Base-by-base conservation (phyloP, 2,113 vertebrate genomes). In the Corvus moneduloides region DNA sequence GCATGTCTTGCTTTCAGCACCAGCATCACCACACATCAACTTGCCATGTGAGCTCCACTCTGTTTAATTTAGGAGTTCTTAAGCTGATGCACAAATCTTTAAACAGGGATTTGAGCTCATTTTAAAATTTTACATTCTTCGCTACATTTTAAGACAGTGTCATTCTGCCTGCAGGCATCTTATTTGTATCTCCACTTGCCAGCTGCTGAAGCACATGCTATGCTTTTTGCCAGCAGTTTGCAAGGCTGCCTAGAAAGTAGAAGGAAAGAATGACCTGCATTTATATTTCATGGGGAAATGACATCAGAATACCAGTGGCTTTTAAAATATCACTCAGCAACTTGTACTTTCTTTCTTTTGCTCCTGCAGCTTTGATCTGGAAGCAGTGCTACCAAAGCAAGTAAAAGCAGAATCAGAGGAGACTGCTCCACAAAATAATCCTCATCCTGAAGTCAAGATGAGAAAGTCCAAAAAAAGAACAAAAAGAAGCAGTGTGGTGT, bases 401-500 rank as follows among this genome's bases (percentile, higher is more conserved):
- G 98, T 94, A 37, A 98, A 98, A 87, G 98, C 97, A 37, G 99
- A 98, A 66, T 97, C 94, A 46, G 97, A 93, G 56, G 98, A 98
- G 28, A 97, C 97, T 44, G 91, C 98, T 77, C 95, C 56, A 3
- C 96, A 94, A 10, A 96, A 93, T 84, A 97, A 92, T 97, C 93
- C 97, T 43, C 98, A 99, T 52, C 96, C 98, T 3, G 99, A 99
- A 98, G 99, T 99, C 58, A 99, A 98, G 96, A 97, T 99, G 93
- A 98, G 99, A 87, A 98, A 97, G 89, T 98, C 98, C 92, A 99
- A 98, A 96, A 99, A 98, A 97, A 99, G 98, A 96, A 98, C 98
- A 93, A 99, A 99, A 97, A 98, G 99, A 94, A 98, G 98, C 97
- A 99, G 99, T 13, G 99, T 99, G 97, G 99, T 99, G 89, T 99